Conservation (phyloP, 1,140 invertebrate genomes). For the Amphibalanus amphitrite region DNA sequence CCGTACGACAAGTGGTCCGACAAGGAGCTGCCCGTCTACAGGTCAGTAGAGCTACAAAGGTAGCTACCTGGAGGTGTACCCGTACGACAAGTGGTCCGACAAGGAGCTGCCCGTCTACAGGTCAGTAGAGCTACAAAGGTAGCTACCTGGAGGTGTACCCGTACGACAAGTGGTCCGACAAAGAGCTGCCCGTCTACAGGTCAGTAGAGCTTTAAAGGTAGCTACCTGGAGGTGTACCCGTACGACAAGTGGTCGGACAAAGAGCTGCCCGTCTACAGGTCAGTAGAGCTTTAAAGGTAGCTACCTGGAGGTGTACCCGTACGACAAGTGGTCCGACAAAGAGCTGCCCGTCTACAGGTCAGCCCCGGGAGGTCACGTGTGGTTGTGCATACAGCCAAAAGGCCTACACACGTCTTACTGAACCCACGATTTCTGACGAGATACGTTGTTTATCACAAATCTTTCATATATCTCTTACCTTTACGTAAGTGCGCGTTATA, state of each 20-base stretch:
- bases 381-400: too few species aligned
- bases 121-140: constrained; percentile 59
- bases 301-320: constrained; percentile 93
- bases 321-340: constrained; percentile 93
- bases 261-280: constrained; percentile 56
- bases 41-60: constrained; percentile 60
- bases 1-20: constrained; percentile 92
- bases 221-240: constrained; percentile 93
- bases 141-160: constrained; percentile 97
- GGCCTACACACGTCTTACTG: too few species aligned
- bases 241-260: constrained; percentile 96
- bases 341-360: constrained; percentile 57
- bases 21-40: constrained; percentile 69
- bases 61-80: constrained; percentile 95
- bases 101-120: constrained; percentile 71
- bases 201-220: constrained; percentile 66
- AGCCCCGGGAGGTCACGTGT: too few species aligned
- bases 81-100: constrained; percentile 90
- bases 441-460: too few species aligned
- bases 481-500: too few species aligned
- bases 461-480: too few species aligned
- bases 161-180: constrained; percentile 93
- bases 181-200: constrained; percentile 63
- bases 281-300: too few species aligned
- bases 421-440: too few species aligned